These are phyloP conservation scores for Karalla daura DNA, from an alignment of 2,797 vertebrate genomes.

Conservation along the genomic window DNA sequence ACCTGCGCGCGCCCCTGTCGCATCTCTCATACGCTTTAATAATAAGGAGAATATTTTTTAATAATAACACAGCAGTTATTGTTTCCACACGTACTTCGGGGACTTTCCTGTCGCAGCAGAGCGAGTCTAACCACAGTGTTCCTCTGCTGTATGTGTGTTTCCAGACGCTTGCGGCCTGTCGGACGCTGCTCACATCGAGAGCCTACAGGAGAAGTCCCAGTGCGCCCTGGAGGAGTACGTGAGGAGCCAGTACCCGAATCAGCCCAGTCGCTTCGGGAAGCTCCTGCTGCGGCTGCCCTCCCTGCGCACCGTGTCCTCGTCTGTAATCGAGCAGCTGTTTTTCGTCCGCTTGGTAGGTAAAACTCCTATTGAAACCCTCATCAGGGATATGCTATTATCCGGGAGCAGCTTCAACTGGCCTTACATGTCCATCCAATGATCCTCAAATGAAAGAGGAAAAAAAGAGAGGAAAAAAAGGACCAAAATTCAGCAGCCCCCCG, in stretches of 20 bases:
- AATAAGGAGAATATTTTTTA: slow-evolving; percentile 9
- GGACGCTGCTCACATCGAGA: slow-evolving; percentile 97
- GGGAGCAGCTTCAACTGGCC: slow-evolving; percentile 99
- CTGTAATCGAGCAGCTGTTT: slow-evolving; percentile 99
- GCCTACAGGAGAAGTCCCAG: slow-evolving; percentile 98
- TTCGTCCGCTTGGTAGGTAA: slow-evolving; percentile 99
- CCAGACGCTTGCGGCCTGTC: slow-evolving; percentile 98
- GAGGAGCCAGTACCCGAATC: slow-evolving; percentile 98
- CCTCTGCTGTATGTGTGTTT: slow-evolving; percentile 51
- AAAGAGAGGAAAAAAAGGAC: slow-evolving; percentile 82
- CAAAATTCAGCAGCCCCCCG: slow-evolving; percentile 82
- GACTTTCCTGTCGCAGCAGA: slow-evolving; percentile 9
- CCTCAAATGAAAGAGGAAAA: slow-evolving; percentile 87
- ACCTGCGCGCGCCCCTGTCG: neutral
- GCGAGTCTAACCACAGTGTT: slow-evolving; percentile 52
- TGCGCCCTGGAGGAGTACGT: slow-evolving; percentile 98
- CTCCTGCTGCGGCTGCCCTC: slow-evolving; percentile 96
- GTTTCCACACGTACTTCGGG: slow-evolving; percentile 5
- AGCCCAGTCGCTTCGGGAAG: slow-evolving; percentile 98
- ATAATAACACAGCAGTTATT: slow-evolving; percentile 9
- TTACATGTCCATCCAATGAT: slow-evolving; percentile 99
- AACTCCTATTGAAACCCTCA: slow-evolving; percentile 99
- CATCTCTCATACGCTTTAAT: neutral
- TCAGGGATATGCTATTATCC: slow-evolving; percentile 99
- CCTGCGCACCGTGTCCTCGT: slow-evolving; percentile 96